phyloP scores from a whole-genome alignment of 2,113 vertebrate species.

The Pimephales promelas region DNA sequence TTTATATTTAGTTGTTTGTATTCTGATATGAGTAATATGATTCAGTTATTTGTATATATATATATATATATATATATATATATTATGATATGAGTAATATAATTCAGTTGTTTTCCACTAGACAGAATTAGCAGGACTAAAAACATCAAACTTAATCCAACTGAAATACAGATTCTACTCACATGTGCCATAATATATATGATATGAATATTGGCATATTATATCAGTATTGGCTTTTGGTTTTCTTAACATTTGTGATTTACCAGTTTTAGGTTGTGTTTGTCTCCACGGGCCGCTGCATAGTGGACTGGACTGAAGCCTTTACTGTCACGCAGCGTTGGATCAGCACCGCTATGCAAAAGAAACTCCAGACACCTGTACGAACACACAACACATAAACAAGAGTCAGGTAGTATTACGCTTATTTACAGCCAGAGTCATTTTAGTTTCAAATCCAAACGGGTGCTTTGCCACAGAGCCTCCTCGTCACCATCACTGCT shows the following conservation, averaged over 20 bases:
- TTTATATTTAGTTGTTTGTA: no score
- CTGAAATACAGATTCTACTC: not conserved
- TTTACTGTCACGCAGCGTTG: slow-evolving; percentile 88
- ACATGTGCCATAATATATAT: not conserved
- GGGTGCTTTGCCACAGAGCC: slow-evolving; percentile 87
- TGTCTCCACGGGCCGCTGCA: slow-evolving; percentile 92
- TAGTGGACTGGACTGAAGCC: slow-evolving; percentile 96
- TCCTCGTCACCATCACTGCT: slow-evolving; percentile 84
- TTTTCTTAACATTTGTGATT: not conserved
- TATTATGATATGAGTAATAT: no score
- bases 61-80: no score
- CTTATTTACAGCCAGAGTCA: no score
- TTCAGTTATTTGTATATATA: no score
- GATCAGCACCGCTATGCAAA: slow-evolving; percentile 93
- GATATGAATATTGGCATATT: not conserved
- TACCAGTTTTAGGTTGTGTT: slow-evolving; percentile 94
- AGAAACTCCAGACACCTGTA: slow-evolving; percentile 92
- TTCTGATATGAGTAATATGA: no score
- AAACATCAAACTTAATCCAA: not conserved
- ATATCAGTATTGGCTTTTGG: not conserved
- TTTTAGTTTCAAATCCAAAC: not conserved
- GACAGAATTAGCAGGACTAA: not conserved
- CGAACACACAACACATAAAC: not conserved
- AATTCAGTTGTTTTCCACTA: not conserved
- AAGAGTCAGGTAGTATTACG: not conserved